Conservation (phyloP, 2,113 vertebrate species). For the Entelurus aequoreus region DNA sequence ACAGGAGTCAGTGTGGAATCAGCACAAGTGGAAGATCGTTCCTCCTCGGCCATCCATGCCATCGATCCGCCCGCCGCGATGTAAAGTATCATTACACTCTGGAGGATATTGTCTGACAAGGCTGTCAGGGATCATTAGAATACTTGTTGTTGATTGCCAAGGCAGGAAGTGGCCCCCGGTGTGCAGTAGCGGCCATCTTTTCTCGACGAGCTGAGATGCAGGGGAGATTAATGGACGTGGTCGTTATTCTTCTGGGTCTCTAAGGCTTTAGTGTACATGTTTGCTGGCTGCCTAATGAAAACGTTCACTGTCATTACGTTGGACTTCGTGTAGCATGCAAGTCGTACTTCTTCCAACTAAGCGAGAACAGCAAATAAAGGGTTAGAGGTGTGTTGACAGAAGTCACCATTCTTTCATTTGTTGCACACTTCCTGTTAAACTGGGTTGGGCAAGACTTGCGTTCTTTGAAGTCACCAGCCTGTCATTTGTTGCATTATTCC, state of each 20-base stretch:
- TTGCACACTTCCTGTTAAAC: no score
- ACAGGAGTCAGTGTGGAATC: slow-evolving; percentile 11
- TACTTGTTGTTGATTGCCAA: slow-evolving; percentile 58
- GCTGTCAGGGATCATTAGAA: slow-evolving; percentile 73
- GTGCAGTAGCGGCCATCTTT: slow-evolving; percentile 41
- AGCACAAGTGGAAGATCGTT: slow-evolving; percentile 27
- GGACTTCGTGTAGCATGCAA: no score
- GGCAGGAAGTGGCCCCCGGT: slow-evolving; percentile 39
- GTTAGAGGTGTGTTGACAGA: no score
- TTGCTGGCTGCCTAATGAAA: no score
- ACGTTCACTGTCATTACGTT: no score
- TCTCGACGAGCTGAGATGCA: background rate
- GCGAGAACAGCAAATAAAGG: no score
- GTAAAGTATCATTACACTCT: slow-evolving; percentile 70
- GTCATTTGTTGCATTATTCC: no score
- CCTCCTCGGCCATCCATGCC: slow-evolving; percentile 32
- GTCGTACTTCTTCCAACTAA: no score
- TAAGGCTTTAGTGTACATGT: slow-evolving; percentile 6
- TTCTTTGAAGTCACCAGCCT: no score
- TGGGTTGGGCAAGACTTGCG: no score
- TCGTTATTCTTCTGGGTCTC: slow-evolving; percentile 19
- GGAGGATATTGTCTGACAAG: slow-evolving; percentile 65
- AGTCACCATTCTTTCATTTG: no score
- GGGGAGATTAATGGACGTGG: slow-evolving; percentile 29
- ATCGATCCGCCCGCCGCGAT: slow-evolving; percentile 71